Conservation (phyloP, 2,888 invertebrate species). For the Adelphocoris suturalis region DNA sequence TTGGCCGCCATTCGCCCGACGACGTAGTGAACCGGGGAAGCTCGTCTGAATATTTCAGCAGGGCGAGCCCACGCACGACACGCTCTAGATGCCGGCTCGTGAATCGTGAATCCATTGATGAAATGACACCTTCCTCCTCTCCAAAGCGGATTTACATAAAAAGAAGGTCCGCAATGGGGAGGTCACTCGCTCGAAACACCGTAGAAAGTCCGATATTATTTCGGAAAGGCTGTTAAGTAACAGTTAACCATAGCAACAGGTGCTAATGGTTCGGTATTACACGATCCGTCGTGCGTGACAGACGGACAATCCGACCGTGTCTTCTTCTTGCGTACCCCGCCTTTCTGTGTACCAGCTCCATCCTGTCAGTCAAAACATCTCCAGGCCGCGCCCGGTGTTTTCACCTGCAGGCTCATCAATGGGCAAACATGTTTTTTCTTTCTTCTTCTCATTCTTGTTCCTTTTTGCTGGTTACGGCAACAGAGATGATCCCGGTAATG, state of each 20-base stretch:
- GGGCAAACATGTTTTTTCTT: constrained; percentile 5
- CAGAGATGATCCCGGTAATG: no score
- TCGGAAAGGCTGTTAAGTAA: constrained; percentile 37
- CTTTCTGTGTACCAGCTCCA: background rate
- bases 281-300: constrained; percentile 64
- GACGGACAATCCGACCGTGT: constrained; percentile 64
- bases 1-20: background rate
- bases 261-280: constrained; percentile 66
- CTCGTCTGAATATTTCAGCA: background rate
- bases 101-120: background rate
- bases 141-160: background rate
- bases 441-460: background rate
- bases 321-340: background rate
- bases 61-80: background rate
- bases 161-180: background rate
- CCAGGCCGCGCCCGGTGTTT: background rate
- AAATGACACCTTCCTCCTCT: background rate
- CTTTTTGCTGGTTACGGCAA: no score
- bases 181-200: constrained; percentile 27
- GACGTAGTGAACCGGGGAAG: background rate
- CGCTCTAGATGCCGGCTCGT: constrained; percentile 5
- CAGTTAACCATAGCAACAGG: constrained; percentile 55
- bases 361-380: background rate
- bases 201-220: constrained; percentile 40
- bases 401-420: background rate